A percentile compares a stretch with the other conserved stretches of the same genome.
Conservation (phyloP, 2,113 vertebrate species). For the Tricholaema leucomelas region DNA sequence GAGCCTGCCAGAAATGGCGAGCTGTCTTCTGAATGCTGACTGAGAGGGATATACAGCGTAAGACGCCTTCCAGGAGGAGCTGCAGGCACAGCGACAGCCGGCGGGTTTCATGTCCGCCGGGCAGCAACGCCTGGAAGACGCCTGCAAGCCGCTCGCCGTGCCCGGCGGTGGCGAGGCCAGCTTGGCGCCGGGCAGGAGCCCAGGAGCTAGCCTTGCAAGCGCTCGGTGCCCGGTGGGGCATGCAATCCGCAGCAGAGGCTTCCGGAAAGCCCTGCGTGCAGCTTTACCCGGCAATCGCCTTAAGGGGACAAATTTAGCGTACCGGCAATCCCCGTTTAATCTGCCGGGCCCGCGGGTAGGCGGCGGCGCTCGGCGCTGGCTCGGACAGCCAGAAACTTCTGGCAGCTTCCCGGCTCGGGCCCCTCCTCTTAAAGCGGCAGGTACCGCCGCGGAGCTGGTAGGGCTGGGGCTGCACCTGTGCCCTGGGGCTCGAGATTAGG, state of each 20-base stretch:
- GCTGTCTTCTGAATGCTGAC: rapidly evolving
- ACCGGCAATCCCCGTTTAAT: slow-evolving; percentile 5
- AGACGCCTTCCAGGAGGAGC: not conserved
- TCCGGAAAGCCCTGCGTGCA: not conserved
- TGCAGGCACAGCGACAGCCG: not conserved
- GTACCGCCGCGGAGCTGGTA: no score
- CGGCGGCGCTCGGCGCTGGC: not conserved
- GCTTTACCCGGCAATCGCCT: slow-evolving; percentile 41
- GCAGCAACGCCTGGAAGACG: not conserved
- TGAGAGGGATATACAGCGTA: rapidly evolving
- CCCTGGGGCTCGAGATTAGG: no score
- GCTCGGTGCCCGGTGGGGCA: not conserved
- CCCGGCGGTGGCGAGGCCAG: not conserved
- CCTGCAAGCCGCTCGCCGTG: not conserved
- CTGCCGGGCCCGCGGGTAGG: not conserved
- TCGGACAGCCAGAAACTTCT: slow-evolving; percentile 39
- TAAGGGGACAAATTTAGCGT: slow-evolving; percentile 28
- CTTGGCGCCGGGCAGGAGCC: no score
- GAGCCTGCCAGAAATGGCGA: not conserved
- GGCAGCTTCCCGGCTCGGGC: slow-evolving; percentile 11
- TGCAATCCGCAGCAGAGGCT: not conserved
- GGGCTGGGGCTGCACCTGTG: not conserved
- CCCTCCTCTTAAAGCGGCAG: slow-evolving; percentile 30
- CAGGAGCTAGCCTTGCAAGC: not conserved
- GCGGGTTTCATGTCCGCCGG: no score